Evolutionary conservation across 2,888 invertebrate genomes (phyloP).

Genomic region (Oscheius sp.): DNA sequence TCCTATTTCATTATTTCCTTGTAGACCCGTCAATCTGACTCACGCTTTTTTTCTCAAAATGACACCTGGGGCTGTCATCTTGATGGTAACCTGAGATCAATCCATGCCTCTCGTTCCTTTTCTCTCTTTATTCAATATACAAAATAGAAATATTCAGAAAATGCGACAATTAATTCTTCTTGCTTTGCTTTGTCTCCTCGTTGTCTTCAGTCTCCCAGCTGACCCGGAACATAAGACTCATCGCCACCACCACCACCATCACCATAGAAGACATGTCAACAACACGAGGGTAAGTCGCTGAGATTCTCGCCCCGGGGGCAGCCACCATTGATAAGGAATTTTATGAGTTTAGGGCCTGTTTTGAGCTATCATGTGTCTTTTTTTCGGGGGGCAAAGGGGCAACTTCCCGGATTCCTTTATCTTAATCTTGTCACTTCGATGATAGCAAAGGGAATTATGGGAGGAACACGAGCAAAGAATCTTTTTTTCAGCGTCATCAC

Average conservation of each 20-base stretch:
- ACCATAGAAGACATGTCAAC: constrained; percentile 7
- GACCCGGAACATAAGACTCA: not conserved
- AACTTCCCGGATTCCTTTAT: constrained; percentile 1
- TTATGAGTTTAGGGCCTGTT: constrained; percentile 29
- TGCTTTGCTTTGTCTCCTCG: constrained; percentile 6
- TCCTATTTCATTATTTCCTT: too few species aligned
- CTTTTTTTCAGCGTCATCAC: constrained; percentile 36
- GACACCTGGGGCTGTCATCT: not conserved
- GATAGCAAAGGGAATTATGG: not conserved
- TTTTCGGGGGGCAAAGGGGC: not conserved
- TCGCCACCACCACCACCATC: constrained; percentile 12
- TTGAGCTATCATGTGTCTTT: not conserved
- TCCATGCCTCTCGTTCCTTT: not conserved
- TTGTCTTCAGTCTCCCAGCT: constrained; percentile 11
- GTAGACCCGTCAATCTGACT: too few species aligned
- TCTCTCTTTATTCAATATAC: not conserved
- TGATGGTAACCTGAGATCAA: not conserved
- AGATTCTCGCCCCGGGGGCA: constrained; percentile 4
- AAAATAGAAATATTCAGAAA: too few species aligned
- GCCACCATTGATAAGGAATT: constrained; percentile 6
- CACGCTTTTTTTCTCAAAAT: not conserved
- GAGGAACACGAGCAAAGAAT: not conserved
- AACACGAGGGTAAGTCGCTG: constrained; percentile 10
- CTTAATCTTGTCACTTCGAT: not conserved
- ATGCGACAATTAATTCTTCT: constrained; percentile 30